phyloP scores from a whole-genome alignment of 1,140 invertebrate genomes.

The Pentalonia nigronervosa region DNA sequence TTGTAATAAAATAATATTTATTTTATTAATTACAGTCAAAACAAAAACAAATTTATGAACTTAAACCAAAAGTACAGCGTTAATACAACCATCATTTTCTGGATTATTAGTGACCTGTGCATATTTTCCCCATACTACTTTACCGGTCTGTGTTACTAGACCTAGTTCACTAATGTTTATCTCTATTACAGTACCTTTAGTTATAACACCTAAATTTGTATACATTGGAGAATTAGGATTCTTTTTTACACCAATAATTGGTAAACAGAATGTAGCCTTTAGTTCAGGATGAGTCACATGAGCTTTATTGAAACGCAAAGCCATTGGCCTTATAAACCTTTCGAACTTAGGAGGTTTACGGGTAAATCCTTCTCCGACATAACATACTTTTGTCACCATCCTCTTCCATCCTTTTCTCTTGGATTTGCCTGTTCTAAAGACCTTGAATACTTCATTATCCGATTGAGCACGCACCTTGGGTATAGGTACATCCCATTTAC shows the following conservation, averaged over 20 bases:
- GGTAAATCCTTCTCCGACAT: conserved; percentile 97
- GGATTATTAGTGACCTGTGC: conserved; percentile 99
- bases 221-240: conserved; percentile 98
- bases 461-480: conserved; percentile 97
- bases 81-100: conserved; percentile 99
- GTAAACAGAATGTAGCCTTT: conserved; percentile 97
- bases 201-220: conserved; percentile 96
- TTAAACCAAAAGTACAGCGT: conserved; percentile 96
- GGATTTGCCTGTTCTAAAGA: conserved; percentile 89
- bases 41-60: conserved; percentile 39
- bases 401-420: conserved; percentile 98
- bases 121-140: conserved; percentile 99
- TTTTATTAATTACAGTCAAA: background rate
- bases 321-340: conserved; percentile 98
- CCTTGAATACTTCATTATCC: conserved; percentile 97
- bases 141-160: conserved; percentile 97
- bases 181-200: conserved; percentile 97
- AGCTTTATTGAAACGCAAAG: conserved; percentile 92
- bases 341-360: conserved; percentile 99
- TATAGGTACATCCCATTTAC: conserved; percentile 99
- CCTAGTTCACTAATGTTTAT: conserved; percentile 99
- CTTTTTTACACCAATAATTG: conserved; percentile 99
- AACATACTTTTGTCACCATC: conserved; percentile 99
- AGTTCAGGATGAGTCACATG: conserved; percentile 99
- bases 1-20: background rate